Evolutionary conservation across 2,888 invertebrate species (phyloP).

Genomic region (Cryptocephalus primarius): DNA sequence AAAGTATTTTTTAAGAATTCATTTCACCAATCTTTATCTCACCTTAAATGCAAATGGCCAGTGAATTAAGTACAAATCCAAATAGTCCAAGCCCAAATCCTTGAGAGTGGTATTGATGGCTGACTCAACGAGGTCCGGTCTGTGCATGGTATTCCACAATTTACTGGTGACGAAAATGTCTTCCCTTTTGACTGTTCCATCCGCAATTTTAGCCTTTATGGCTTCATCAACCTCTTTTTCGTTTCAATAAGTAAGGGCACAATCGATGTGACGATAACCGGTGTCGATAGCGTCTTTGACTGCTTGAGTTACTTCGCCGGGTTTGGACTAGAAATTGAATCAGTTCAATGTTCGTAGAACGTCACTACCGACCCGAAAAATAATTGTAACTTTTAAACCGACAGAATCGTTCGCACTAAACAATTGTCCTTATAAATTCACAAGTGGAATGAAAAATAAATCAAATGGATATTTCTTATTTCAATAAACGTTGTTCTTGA

Average conservation of each 20-base stretch:
- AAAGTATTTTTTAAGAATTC: too few species aligned
- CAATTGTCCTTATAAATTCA: too few species aligned
- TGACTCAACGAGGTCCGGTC: slow-evolving; percentile 44
- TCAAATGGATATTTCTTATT: too few species aligned
- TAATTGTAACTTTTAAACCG: too few species aligned
- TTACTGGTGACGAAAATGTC: slow-evolving; percentile 62
- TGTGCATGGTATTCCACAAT: slow-evolving; percentile 85
- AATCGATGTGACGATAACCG: slow-evolving; percentile 70
- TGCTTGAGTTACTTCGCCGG: slow-evolving; percentile 53
- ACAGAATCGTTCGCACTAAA: too few species aligned
- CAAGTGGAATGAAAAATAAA: too few species aligned
- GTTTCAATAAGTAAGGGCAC: slow-evolving; percentile 58
- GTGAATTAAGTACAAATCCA: slow-evolving; percentile 47
- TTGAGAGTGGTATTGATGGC: slow-evolving; percentile 36
- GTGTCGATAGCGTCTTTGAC: slow-evolving; percentile 61
- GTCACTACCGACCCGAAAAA: too few species aligned
- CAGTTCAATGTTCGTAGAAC: too few species aligned
- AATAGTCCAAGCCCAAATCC: slow-evolving; percentile 42
- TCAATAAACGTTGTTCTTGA: too few species aligned
- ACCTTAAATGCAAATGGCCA: slow-evolving; percentile 35
- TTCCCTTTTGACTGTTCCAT: slow-evolving; percentile 48
- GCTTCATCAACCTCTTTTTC: slow-evolving; percentile 56
- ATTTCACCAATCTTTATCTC: background rate
- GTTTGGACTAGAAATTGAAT: slow-evolving; percentile 45
- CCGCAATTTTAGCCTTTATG: slow-evolving; percentile 14